These are phyloP conservation scores for Rafetus swinhoei DNA, from an alignment of 2,113 vertebrate species.

Conservation along the genomic window DNA sequence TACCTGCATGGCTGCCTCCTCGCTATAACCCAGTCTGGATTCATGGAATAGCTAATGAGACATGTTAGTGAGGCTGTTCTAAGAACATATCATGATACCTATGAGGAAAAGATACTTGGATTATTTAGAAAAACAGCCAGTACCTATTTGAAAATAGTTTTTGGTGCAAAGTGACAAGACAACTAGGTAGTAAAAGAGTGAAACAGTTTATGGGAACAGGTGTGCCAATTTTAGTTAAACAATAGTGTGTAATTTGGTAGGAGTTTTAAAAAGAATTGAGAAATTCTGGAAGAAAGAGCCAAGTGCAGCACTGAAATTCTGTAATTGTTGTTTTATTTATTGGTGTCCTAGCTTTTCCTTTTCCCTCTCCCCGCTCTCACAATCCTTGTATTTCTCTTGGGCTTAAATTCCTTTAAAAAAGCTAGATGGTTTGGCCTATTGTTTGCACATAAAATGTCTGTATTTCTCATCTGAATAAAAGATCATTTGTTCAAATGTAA, in stretches of 20 bases:
- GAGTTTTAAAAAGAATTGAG: not conserved
- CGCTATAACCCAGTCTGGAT: not conserved
- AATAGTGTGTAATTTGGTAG: not conserved
- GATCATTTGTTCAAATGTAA: slow-evolving; percentile 38
- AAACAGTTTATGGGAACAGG: not conserved
- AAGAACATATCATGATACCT: not conserved
- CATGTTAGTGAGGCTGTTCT: not conserved
- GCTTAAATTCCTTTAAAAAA: slow-evolving; percentile 8
- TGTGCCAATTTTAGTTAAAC: not conserved
- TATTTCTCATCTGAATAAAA: slow-evolving; percentile 54
- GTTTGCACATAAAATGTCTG: slow-evolving; percentile 23
- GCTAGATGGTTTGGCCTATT: not conserved
- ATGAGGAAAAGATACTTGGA: not conserved
- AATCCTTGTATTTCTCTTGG: slow-evolving; percentile 31
- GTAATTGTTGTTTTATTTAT: not conserved
- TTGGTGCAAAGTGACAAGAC: not conserved
- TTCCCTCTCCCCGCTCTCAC: not conserved
- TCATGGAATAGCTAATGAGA: not conserved
- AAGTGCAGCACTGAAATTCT: not conserved
- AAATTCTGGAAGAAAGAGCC: not conserved
- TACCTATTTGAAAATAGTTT: not conserved
- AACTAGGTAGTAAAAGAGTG: not conserved
- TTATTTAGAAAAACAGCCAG: not conserved
- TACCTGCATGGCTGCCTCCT: not conserved
- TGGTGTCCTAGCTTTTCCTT: not conserved